These are phyloP conservation scores for Rhyacophila evoluta DNA, from an alignment of 2,888 invertebrate species.

Conservation along the genomic window DNA sequence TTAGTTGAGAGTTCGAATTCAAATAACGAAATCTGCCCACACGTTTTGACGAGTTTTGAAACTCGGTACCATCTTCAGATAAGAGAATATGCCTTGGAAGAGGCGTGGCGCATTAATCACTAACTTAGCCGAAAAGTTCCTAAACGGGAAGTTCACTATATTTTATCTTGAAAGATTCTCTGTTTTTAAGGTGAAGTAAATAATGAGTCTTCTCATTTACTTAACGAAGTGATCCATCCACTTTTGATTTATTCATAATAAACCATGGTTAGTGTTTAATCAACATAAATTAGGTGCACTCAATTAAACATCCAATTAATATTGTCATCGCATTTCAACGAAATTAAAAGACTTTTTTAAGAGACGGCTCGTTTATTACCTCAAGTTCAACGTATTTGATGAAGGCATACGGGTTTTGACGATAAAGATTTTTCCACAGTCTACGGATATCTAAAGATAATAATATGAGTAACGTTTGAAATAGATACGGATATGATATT, in stretches of 20 bases:
- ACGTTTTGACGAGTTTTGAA: background rate
- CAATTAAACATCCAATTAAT: no score
- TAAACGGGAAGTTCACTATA: background rate
- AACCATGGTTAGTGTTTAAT: no score
- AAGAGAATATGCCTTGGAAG: background rate
- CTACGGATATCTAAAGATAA: no score
- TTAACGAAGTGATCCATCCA: background rate
- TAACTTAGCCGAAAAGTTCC: slow-evolving; percentile 3
- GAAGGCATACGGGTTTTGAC: no score
- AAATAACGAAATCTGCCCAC: background rate
- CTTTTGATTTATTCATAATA: background rate
- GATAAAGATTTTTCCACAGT: no score
- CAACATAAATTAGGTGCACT: no score
- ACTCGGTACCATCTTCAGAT: background rate
- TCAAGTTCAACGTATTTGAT: no score
- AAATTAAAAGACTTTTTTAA: no score
- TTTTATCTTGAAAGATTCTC: background rate
- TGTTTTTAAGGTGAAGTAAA: background rate
- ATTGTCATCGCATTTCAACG: no score
- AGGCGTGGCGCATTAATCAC: slow-evolving; percentile 27
- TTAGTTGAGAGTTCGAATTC: background rate
- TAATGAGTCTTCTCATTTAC: background rate
- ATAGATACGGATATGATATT: no score
- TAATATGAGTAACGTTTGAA: no score
- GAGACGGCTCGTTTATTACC: no score